Percentiles rank a stretch among this genome's conserved stretches.
Evolutionary conservation across 2,888 invertebrate genomes (phyloP).

Genomic region (Chloroclystis v-ata): DNA sequence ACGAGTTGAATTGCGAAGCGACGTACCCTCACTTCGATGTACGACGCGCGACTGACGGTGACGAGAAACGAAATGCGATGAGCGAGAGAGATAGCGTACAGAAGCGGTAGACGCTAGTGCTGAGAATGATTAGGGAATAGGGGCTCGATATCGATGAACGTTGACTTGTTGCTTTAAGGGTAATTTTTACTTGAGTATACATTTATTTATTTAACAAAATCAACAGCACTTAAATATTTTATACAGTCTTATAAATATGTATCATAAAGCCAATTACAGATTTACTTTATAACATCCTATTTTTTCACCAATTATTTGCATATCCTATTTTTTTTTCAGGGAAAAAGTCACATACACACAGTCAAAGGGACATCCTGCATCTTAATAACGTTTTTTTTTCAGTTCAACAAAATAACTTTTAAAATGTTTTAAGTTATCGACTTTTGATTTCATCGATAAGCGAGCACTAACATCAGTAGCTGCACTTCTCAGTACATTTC

Average conservation of each 20-base stretch:
- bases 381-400: too few species aligned
- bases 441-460: neutral
- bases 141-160: slow-evolving; percentile 5
- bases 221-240: too few species aligned
- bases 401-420: neutral
- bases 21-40: slow-evolving; percentile 26
- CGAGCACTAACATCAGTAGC: neutral
- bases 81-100: slow-evolving; percentile 35
- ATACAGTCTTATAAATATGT: too few species aligned
- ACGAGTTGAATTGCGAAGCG: slow-evolving; percentile 45
- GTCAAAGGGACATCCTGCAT: too few species aligned
- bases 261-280: too few species aligned
- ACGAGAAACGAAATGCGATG: slow-evolving; percentile 14
- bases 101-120: slow-evolving; percentile 23
- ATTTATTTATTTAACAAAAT: too few species aligned
- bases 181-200: too few species aligned
- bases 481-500: slow-evolving; percentile 1
- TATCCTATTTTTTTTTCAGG: too few species aligned
- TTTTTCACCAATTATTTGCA: too few species aligned
- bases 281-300: too few species aligned
- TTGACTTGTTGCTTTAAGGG: neutral
- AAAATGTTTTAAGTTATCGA: neutral
- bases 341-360: too few species aligned
- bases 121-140: slow-evolving; percentile 4
- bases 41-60: slow-evolving; percentile 50